A percentile compares a stretch with the other conserved stretches of the same genome.
Conservation (phyloP, 30 jellyfish, hydroid and myxozoan genomes). For the Sanderia malayensis region DNA sequence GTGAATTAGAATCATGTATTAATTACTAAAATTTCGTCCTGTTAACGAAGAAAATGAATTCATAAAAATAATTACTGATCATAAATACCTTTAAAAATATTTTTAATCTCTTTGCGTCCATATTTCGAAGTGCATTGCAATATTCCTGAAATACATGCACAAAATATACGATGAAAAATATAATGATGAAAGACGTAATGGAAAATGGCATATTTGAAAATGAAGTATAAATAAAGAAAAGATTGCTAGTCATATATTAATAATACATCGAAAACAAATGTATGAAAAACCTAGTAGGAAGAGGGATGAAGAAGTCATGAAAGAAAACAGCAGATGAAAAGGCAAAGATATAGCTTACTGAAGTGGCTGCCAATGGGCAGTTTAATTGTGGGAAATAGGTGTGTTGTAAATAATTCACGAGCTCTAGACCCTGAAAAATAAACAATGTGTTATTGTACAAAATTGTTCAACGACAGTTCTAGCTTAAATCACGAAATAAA, state of each 20-base stretch:
- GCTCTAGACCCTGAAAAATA: slow-evolving; percentile 67
- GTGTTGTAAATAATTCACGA: slow-evolving; percentile 57
- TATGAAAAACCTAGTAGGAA: not conserved
- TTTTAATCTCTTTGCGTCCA: slow-evolving; percentile 67
- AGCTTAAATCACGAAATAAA: too few species aligned
- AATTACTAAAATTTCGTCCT: not conserved
- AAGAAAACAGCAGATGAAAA: not conserved
- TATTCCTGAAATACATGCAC: slow-evolving; percentile 45
- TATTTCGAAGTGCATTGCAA: slow-evolving; percentile 69
- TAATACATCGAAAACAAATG: not conserved
- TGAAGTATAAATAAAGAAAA: too few species aligned
- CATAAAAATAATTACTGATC: too few species aligned
- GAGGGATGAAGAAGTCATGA: not conserved
- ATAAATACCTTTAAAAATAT: slow-evolving; percentile 52
- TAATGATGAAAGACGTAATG: not conserved
- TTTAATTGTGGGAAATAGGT: slow-evolving; percentile 69
- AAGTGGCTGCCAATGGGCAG: slow-evolving; percentile 70
- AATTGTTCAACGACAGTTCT: not conserved
- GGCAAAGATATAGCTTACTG: slow-evolving; percentile 13
- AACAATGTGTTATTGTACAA: not conserved
- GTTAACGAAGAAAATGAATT: not conserved
- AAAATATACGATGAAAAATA: not conserved
- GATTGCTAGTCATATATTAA: not conserved
- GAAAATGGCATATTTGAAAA: too few species aligned
- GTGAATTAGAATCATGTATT: not conserved